These are phyloP conservation scores for Petromus typicus DNA, from an alignment of 2,113 vertebrate genomes.

Conservation along the genomic window DNA sequence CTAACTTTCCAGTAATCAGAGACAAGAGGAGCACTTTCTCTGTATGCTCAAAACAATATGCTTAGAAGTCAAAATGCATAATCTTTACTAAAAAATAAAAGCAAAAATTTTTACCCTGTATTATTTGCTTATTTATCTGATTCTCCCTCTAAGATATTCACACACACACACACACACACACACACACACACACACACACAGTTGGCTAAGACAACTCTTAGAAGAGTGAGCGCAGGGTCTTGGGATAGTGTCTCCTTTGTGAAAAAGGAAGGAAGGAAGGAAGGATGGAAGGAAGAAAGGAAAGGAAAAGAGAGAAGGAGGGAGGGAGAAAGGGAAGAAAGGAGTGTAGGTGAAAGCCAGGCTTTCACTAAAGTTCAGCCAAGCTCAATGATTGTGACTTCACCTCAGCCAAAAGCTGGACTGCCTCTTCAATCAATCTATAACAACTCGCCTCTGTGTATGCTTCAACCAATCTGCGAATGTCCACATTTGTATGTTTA, in stretches of 20 bases:
- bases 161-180: background rate
- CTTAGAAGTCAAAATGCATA: background rate
- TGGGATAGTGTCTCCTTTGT: background rate
- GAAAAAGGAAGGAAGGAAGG: background rate
- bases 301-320: background rate
- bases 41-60: background rate
- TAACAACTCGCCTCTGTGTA: no score
- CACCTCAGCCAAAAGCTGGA: no score
- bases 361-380: no score
- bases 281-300: background rate
- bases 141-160: background rate
- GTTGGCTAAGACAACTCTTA: background rate
- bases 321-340: rapidly evolving
- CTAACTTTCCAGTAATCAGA: background rate
- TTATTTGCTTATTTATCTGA: background rate
- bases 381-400: no score
- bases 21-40: background rate
- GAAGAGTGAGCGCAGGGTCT: background rate
- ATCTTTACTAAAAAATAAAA: background rate
- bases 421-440: no score
- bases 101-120: background rate
- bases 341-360: no score
- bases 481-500: no score
- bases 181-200: background rate
- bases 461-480: no score